Base-by-base conservation (phyloP, 2,113 vertebrate genomes). In the Pogona vitticeps region DNA sequence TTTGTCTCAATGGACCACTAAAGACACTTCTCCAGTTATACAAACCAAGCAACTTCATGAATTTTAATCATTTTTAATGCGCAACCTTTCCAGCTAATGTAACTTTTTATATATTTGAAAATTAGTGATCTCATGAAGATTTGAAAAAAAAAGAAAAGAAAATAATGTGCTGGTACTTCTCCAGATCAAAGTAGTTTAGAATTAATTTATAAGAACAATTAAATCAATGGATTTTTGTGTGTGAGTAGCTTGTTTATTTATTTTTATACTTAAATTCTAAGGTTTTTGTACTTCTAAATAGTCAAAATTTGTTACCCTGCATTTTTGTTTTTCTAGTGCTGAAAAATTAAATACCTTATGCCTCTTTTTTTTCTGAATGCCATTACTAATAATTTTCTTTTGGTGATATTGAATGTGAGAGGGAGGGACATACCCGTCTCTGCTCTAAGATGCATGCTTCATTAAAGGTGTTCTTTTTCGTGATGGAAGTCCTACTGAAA, bases 331-430 rank as follows among this genome's bases (percentile, higher is more conserved):
- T 87, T 95, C 90, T 94, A 92, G 82, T 86, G 87, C 61, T 84
- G 84, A 83, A 46, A 67, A 88, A 65, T 36, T 95, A 96, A 97
- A 94, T 59, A 23, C n/a, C 21, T 76, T 61, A 46, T 36, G 40
- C 84, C 61, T 75, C 91, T n/a, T 70, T n/a, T 14, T 23, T 8
- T 28, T 46, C 40, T 75, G 68, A 0, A 67, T 75, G 52, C n/a
- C 83, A 4, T 6, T 33, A 9, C 42, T 71, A 77, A 15, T 46
- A 28, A 3, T 21, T 90, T 76, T 42, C 84, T 71, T 87, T 72
- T 0, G 0, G 3, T 76, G 67, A 72, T 46, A 0, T 15, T 67
- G 26, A 23, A 0, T 28, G 2, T 36, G 21, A 73, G 42, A 17
- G 40, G 7, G 28, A 36, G 36, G 26, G 26, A 3, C 13, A 28